Percentiles rank a stretch among this genome's conserved stretches.
phyloP scores from a whole-genome alignment of 1,140 invertebrate genomes.

The Atta colombica region DNA sequence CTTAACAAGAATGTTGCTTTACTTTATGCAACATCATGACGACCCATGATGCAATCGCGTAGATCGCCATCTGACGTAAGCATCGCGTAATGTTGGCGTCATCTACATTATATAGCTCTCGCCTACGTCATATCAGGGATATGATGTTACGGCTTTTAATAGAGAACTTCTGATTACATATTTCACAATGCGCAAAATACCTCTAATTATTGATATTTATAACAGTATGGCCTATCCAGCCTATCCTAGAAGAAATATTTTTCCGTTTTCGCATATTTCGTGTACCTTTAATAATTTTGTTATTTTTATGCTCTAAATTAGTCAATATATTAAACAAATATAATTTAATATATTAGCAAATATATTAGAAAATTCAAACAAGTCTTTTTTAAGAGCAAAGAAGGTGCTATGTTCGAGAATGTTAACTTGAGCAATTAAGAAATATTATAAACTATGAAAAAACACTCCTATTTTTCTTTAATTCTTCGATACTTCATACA shows the following conservation, averaged over 20 bases:
- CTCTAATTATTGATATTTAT: not conserved
- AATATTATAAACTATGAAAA: no score
- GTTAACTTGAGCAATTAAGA: no score
- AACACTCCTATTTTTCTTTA: no score
- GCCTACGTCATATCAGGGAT: slow-evolving; percentile 44
- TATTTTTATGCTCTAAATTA: not conserved
- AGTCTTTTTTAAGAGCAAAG: no score
- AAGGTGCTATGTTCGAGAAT: no score
- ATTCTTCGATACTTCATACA: no score
- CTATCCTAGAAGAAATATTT: not conserved
- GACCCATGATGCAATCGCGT: slow-evolving; percentile 22
- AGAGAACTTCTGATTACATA: slow-evolving; percentile 1
- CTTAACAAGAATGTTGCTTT: slow-evolving; percentile 45
- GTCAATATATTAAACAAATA: not conserved
- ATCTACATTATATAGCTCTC: slow-evolving; percentile 12
- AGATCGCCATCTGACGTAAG: slow-evolving; percentile 51
- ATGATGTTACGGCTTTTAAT: slow-evolving; percentile 21
- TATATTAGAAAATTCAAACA: no score
- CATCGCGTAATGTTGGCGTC: slow-evolving; percentile 18
- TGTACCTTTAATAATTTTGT: not conserved
- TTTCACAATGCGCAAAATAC: not conserved
- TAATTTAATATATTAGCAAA: no score
- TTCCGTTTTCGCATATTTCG: not conserved
- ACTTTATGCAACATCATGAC: slow-evolving; percentile 33
- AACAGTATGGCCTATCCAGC: not conserved